A percentile compares a stretch with the other conserved stretches of the same genome.
phyloP scores from a whole-genome alignment of 1,140 invertebrate species.

The Asobara japonica region DNA sequence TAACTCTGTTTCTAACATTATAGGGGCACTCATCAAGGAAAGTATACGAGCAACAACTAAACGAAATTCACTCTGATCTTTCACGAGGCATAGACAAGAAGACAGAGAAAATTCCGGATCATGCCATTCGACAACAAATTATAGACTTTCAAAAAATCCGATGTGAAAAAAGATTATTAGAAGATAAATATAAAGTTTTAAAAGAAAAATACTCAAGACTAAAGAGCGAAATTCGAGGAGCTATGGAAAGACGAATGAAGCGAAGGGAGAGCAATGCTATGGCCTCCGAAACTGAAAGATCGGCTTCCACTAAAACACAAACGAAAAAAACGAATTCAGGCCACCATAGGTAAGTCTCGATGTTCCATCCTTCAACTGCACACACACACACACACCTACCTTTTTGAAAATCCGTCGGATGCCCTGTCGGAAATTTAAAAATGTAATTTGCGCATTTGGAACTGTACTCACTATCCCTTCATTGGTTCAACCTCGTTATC shows the following conservation, averaged over 20 bases:
- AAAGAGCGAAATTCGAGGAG: conserved; percentile 79
- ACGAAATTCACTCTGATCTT: conserved; percentile 72
- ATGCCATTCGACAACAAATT: conserved; percentile 60
- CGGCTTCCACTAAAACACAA: conserved; percentile 63
- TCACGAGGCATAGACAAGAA: conserved; percentile 69
- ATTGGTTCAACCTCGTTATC: no score
- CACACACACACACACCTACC: background rate
- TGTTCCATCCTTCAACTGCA: background rate
- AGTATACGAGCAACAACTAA: conserved; percentile 73
- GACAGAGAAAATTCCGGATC: conserved; percentile 61
- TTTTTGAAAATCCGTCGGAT: background rate
- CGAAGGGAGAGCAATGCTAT: conserved; percentile 70
- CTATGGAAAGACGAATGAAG: conserved; percentile 69
- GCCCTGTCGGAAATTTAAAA: background rate
- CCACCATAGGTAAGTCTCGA: conserved; percentile 62
- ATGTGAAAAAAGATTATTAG: conserved; percentile 76
- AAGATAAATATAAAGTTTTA: conserved; percentile 81
- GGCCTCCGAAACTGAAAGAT: conserved; percentile 80
- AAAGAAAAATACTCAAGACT: conserved; percentile 84
- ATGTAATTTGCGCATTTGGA: background rate
- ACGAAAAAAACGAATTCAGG: conserved; percentile 62
- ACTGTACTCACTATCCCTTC: conserved; percentile 52
- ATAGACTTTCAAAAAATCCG: conserved; percentile 73
- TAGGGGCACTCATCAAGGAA: conserved; percentile 70
- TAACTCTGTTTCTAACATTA: conserved; percentile 39